Base-by-base conservation (phyloP, 2,797 vertebrate genomes). In the Telmatherina bonti region DNA sequence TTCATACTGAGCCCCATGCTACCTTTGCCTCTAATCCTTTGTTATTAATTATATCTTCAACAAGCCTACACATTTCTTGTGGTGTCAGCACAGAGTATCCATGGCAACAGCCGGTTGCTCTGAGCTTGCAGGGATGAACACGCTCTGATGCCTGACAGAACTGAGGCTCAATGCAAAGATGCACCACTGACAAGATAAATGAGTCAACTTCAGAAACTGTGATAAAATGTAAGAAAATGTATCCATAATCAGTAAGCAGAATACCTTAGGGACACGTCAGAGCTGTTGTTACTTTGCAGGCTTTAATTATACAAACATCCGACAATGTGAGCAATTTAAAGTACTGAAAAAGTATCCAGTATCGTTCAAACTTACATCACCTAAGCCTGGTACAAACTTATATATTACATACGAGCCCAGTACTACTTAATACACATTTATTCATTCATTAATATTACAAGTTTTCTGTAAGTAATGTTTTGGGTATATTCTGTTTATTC, bases 11-110 rank as follows among this genome's bases (percentile, higher is more conserved):
- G 82, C 82, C 81, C 86, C 79, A 72, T 81, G 85, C 81, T 89
- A 92, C 87, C 87, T 89, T 88, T 91, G 85, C 89, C 79, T 89
- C 87, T 91, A 93, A 94, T 92, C 91, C 89, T 93, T 92, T 92
- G 90, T 92, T 93, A 93, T 93, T 94, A 94, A 95, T 94, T 93
- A 93, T 91, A 92, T 94, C 90, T 93, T 92, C 91, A 92, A 94
- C 90, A 90, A 92, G 92, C 92, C 92, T 93, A 91, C 91, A 93
- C 89, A 90, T 88, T 92, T 93, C 91, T 91, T 86, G 88, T 92
- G 82, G 92, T 91, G 90, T 94, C 91, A 88, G 91, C 89, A 81
- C 85, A 10, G 24, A 64, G 93, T 95, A 92, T 93, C 94, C 94
- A 94, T 94, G 90, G 94, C 89, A 95, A 95, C 94, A 90, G 89